These are phyloP conservation scores for Phocoena phocoena DNA, from an alignment of 2,113 vertebrate species.

Conservation along the genomic window DNA sequence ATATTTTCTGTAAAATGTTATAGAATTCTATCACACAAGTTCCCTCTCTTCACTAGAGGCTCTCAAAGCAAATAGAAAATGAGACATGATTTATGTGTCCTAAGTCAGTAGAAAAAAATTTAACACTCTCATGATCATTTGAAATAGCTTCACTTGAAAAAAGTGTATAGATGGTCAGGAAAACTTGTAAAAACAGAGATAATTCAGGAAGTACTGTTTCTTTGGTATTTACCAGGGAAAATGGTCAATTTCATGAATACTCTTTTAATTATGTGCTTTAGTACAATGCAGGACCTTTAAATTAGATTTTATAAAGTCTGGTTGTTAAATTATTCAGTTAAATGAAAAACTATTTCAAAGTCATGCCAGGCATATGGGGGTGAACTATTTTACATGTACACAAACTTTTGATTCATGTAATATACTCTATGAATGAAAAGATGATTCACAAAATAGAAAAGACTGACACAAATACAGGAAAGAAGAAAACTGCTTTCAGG, in stretches of 20 bases:
- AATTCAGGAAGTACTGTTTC: not conserved
- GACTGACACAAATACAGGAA: slow-evolving; percentile 64
- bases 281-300: not conserved
- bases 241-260: not conserved
- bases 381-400: not conserved
- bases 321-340: not conserved
- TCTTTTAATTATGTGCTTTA: not conserved
- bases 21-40: not conserved
- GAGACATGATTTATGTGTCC: not conserved
- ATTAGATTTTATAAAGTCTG: slow-evolving; percentile 1
- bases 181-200: not conserved
- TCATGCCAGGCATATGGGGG: not conserved
- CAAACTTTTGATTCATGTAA: not conserved
- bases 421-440: slow-evolving; percentile 47
- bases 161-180: not conserved
- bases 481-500: slow-evolving; percentile 66
- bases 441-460: slow-evolving; percentile 53
- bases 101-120: not conserved
- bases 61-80: slow-evolving; percentile 12
- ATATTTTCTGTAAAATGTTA: not conserved
- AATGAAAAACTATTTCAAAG: slow-evolving; percentile 36
- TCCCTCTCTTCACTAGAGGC: not conserved
- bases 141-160: slow-evolving; percentile 13
- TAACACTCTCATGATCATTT: not conserved
- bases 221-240: slow-evolving; percentile 12